Evolutionary conservation across 2,797 vertebrate species (phyloP).

Genomic region (Menidia menidia): DNA sequence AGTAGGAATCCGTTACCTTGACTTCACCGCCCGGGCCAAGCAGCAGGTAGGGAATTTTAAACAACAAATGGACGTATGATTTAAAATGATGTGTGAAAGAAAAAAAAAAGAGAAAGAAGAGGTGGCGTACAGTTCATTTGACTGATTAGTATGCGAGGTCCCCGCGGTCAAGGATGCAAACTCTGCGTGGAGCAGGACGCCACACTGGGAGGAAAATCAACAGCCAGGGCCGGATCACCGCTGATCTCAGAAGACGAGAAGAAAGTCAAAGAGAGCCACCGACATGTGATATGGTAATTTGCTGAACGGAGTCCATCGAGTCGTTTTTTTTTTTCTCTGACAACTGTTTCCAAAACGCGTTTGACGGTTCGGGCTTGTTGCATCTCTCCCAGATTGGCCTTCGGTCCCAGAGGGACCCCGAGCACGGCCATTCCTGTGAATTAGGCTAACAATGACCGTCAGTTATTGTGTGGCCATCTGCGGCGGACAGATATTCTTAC

Average conservation of each 20-base stretch:
- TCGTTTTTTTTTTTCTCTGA: background rate
- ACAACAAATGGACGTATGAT: conserved; percentile 35
- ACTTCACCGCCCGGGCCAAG: conserved; percentile 4
- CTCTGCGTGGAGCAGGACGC: conserved; percentile 45
- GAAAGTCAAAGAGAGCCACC: conserved; percentile 1
- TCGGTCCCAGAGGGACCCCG: conserved; percentile 14
- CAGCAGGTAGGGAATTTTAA: conserved; percentile 22
- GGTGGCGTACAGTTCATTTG: conserved; percentile 34
- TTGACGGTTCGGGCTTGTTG: conserved; percentile 6
- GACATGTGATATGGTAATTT: background rate
- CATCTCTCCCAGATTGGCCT: background rate
- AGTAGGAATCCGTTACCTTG: conserved; percentile 37
- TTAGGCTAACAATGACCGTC: background rate
- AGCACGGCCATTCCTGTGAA: conserved; percentile 1
- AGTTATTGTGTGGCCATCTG: background rate
- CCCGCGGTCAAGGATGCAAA: conserved; percentile 44
- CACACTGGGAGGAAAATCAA: conserved; percentile 51
- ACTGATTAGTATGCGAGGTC: conserved; percentile 48
- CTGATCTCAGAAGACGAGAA: conserved; percentile 16
- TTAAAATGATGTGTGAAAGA: conserved; percentile 29
- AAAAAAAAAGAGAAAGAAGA: conserved; percentile 30
- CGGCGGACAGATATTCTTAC: conserved; percentile 11
- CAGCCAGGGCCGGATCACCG: conserved; percentile 20
- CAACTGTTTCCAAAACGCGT: background rate
- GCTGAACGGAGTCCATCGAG: background rate